Evolutionary conservation across 2,113 vertebrate genomes (phyloP).

Genomic region (Shinisaurus crocodilurus): DNA sequence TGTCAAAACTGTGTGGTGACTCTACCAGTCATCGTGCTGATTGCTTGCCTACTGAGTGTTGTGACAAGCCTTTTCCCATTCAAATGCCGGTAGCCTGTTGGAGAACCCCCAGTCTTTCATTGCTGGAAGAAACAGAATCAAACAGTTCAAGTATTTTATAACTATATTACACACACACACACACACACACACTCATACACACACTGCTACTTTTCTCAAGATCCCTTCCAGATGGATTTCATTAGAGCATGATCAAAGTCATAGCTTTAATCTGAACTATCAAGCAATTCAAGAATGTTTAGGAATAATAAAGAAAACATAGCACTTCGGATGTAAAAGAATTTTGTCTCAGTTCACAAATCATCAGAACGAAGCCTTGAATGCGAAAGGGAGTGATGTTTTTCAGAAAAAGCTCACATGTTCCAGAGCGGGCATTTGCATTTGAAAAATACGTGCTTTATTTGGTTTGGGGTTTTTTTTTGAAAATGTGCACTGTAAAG

Average conservation of each 20-base stretch:
- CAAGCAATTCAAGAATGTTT: background rate
- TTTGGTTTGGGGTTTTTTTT: no score
- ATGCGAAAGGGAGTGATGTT: no score
- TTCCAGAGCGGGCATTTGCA: no score
- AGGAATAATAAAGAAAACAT: background rate
- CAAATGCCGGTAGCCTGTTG: background rate
- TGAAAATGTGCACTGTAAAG: no score
- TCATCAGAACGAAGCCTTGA: no score
- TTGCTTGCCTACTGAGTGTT: conserved; percentile 23
- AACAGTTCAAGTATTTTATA: background rate
- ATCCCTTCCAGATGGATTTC: background rate
- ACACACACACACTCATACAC: no score
- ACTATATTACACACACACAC: background rate
- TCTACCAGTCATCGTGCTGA: conserved; percentile 24
- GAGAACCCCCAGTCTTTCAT: conserved; percentile 26
- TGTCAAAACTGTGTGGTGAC: conserved; percentile 31
- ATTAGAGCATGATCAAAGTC: background rate
- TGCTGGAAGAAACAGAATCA: background rate
- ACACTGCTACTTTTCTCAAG: background rate
- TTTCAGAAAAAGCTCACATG: no score
- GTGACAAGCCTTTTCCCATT: conserved; percentile 15
- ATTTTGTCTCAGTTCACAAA: no score
- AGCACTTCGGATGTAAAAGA: no score
- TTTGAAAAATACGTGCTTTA: no score
- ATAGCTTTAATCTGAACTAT: background rate